A percentile compares a stretch with the other conserved stretches of the same genome.
These are phyloP conservation scores for Rynchops niger DNA, from an alignment of 2,113 vertebrate species.

Conservation along the genomic window DNA sequence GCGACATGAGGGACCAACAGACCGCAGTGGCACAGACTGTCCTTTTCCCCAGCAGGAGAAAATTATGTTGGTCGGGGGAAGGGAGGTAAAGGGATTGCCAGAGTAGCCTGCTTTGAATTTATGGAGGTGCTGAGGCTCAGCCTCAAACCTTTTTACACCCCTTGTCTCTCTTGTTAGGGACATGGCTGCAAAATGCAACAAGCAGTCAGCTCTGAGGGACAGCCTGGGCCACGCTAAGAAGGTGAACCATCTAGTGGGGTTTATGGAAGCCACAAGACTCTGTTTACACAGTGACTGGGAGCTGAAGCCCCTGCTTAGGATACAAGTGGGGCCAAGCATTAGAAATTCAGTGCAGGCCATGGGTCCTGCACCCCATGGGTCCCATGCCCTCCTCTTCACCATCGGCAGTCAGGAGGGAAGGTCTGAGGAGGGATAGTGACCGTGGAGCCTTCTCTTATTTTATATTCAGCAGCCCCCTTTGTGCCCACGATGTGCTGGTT, in stretches of 20 bases:
- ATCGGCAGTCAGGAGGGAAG: neutral
- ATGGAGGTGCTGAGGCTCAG: neutral
- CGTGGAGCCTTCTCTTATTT: neutral
- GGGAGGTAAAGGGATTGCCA: neutral
- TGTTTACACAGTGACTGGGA: neutral
- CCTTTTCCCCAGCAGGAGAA: neutral
- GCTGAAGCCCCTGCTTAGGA: neutral
- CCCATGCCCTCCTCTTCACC: neutral
- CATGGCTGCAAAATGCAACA: neutral
- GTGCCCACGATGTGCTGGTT: neutral
- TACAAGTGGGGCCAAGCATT: neutral
- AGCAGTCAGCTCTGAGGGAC: neutral
- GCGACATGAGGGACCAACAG: neutral
- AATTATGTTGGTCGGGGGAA: neutral
- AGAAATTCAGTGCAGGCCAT: neutral
- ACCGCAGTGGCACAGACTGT: neutral
- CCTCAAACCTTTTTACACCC: neutral
- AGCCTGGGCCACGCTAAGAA: neutral
- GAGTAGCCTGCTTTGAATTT: neutral
- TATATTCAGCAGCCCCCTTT: neutral
- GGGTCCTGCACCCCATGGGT: neutral
- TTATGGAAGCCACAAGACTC: neutral
- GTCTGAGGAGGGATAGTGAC: neutral
- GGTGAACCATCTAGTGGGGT: neutral
- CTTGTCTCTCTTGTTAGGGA: rapidly evolving